phyloP scores from a whole-genome alignment of 2,797 vertebrate genomes.

The Acropternis orthonyx region DNA sequence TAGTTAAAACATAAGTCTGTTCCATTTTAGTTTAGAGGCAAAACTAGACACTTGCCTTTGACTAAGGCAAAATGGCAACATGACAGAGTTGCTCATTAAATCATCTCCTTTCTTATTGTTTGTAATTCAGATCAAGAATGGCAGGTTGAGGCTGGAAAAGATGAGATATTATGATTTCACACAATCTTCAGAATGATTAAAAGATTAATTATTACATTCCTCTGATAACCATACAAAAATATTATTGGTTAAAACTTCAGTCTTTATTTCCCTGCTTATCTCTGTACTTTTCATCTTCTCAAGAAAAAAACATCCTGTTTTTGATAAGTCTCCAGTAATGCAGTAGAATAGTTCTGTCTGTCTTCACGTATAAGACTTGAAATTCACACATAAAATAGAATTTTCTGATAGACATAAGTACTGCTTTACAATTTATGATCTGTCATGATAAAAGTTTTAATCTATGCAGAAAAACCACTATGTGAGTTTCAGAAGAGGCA shows the following conservation, averaged over 20 bases:
- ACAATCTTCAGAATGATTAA: conserved; percentile 54
- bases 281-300: conserved; percentile 64
- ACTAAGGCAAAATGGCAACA: conserved; percentile 63
- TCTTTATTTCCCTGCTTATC: conserved; percentile 67
- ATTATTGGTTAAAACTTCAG: conserved; percentile 61
- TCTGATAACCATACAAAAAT: conserved; percentile 70
- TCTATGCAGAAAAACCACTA: background rate
- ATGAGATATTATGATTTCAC: conserved; percentile 61
- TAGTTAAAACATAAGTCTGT: conserved; percentile 28
- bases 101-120: conserved; percentile 56
- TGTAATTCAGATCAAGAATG: conserved; percentile 69
- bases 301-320: conserved; percentile 54
- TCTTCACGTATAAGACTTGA: background rate
- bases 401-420: conserved; percentile 10
- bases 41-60: conserved; percentile 39
- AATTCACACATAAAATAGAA: background rate
- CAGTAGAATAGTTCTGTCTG: background rate
- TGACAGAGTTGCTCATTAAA: conserved; percentile 61
- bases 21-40: conserved; percentile 51
- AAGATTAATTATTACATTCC: conserved; percentile 71
- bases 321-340: conserved; percentile 53
- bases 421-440: background rate
- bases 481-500: background rate
- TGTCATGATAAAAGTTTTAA: background rate
- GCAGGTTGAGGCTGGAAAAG: conserved; percentile 67